A percentile compares a stretch with the other conserved stretches of the same genome.
Evolutionary conservation across 1,140 invertebrate genomes (phyloP).

Genomic region (Drosophila takahashii): DNA sequence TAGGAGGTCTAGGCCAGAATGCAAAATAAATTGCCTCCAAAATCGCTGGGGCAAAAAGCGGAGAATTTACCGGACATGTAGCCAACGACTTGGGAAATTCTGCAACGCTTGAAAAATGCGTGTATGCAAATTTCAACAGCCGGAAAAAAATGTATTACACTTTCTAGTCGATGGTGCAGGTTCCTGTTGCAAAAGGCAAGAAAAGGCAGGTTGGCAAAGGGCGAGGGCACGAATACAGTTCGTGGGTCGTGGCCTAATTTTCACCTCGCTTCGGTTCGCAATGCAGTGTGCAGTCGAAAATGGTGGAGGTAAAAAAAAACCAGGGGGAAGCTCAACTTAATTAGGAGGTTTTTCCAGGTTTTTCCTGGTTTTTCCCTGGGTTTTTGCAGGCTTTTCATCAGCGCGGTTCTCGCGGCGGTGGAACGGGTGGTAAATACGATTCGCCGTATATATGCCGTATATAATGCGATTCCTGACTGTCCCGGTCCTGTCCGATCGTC

Average conservation of each 20-base stretch:
- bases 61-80: constrained; percentile 63
- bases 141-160: constrained; percentile 46
- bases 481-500: constrained; percentile 3
- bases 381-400: constrained; percentile 49
- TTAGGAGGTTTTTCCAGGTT: constrained; percentile 61
- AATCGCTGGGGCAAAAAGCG: constrained; percentile 35
- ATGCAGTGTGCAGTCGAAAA: constrained; percentile 34
- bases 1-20: constrained; percentile 49
- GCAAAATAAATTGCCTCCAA: constrained; percentile 66
- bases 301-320: background rate
- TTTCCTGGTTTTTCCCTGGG: constrained; percentile 30
- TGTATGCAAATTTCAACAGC: constrained; percentile 68
- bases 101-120: constrained; percentile 64
- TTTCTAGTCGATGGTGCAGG: constrained; percentile 26
- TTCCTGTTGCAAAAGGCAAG: background rate
- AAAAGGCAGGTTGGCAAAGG: constrained; percentile 3
- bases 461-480: constrained; percentile 40
- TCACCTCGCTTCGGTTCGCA: constrained; percentile 31
- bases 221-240: constrained; percentile 33
- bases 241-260: constrained; percentile 53
- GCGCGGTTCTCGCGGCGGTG: constrained; percentile 13
- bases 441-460: constrained; percentile 25
- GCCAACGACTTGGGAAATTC: constrained; percentile 62
- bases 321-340: constrained; percentile 53
- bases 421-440: constrained; percentile 44